phyloP scores from a whole-genome alignment of 2,113 vertebrate species.

The Phylloscopus trochiloides region DNA sequence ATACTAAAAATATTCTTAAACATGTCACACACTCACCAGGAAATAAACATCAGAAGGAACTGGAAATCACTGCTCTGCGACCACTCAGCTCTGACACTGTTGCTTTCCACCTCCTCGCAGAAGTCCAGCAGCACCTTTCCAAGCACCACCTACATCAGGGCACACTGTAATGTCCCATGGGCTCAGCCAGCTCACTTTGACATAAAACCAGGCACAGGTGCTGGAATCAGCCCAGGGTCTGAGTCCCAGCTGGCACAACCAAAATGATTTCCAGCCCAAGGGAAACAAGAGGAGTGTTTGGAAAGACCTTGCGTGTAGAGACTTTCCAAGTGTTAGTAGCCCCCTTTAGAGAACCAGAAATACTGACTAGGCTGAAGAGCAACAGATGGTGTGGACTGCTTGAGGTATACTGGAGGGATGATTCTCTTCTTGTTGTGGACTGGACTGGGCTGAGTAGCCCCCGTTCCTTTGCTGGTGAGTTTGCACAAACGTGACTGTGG shows the following conservation, averaged over 20 bases:
- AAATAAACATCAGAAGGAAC: constrained; percentile 32
- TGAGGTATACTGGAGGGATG: not conserved
- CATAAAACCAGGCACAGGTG: not conserved
- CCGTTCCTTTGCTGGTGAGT: not conserved
- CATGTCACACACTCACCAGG: constrained; percentile 23
- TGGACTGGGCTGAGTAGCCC: not conserved
- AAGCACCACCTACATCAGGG: not conserved
- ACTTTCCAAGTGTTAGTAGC: not conserved
- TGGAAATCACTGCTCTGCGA: not conserved
- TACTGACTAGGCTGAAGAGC: not conserved
- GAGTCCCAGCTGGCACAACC: constrained; percentile 47
- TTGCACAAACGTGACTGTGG: not conserved
- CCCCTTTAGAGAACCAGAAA: not conserved
- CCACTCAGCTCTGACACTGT: not conserved
- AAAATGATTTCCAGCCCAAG: not conserved
- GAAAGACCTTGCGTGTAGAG: not conserved
- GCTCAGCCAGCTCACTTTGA: constrained; percentile 18
- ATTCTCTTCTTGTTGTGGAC: not conserved
- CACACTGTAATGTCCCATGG: not conserved
- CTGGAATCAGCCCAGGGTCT: constrained; percentile 28
- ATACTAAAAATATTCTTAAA: constrained; percentile 7
- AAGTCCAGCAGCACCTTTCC: not conserved
- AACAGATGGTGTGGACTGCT: not conserved
- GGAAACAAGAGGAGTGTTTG: not conserved
- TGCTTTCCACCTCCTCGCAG: not conserved